Evolutionary conservation across 1,140 invertebrate genomes (phyloP).

Genomic region (Atopsyche davidsoni): DNA sequence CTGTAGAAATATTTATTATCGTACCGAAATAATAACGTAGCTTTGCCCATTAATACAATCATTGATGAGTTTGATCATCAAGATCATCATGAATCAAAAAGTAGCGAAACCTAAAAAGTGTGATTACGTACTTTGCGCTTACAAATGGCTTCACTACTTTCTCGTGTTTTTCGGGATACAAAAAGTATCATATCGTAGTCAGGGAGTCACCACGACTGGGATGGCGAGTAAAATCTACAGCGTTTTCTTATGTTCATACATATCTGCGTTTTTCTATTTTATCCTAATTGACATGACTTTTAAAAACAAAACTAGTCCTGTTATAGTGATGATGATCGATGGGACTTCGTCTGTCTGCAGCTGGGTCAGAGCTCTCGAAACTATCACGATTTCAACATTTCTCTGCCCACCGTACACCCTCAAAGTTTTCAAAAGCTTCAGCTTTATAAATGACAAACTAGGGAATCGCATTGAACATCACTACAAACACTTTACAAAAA

Average conservation of each 20-base stretch:
- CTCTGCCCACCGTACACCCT: conserved; percentile 1
- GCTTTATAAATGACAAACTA: conserved; percentile 4
- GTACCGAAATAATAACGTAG: too few species aligned
- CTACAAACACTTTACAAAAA: too few species aligned
- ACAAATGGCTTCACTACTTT: conserved; percentile 6
- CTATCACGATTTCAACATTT: background rate
- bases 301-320: background rate
- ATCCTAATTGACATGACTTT: background rate
- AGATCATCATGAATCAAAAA: too few species aligned
- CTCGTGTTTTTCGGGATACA: conserved; percentile 8
- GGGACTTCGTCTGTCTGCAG: background rate
- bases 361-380: background rate
- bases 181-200: conserved; percentile 1
- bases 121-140: background rate
- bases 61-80: too few species aligned
- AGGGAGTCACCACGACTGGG: too few species aligned
- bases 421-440: conserved; percentile 7
- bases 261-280: too few species aligned
- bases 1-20: too few species aligned
- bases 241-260: too few species aligned
- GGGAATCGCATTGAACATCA: too few species aligned
- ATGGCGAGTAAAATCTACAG: too few species aligned
- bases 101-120: background rate
- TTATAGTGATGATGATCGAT: conserved; percentile 3
- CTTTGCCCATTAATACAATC: too few species aligned